Percentiles rank a stretch among this genome's conserved stretches.
phyloP scores from a whole-genome alignment of 2,888 invertebrate genomes.

The Agrotis ipsilon region DNA sequence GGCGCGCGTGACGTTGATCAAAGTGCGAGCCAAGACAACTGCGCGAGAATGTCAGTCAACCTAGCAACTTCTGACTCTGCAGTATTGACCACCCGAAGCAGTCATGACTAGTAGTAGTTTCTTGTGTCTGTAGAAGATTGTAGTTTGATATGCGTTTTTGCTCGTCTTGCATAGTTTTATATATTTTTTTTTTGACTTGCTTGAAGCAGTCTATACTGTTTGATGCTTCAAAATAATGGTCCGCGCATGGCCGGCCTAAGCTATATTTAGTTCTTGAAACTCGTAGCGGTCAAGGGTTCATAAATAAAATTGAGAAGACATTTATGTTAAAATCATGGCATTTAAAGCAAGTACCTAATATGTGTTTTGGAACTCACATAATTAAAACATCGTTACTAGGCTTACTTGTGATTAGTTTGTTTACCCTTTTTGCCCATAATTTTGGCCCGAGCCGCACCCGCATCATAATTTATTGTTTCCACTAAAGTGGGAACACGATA shows the following conservation, averaged over 20 bases:
- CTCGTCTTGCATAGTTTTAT: too few species aligned
- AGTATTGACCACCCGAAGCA: too few species aligned
- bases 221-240: too few species aligned
- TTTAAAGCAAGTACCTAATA: background rate
- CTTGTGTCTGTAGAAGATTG: too few species aligned
- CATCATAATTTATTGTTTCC: slow-evolving; percentile 65
- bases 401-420: slow-evolving; percentile 59
- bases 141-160: too few species aligned
- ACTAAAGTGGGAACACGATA: slow-evolving; percentile 34
- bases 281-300: background rate
- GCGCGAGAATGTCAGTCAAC: too few species aligned
- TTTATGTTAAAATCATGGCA: background rate
- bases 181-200: too few species aligned
- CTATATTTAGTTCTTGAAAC: background rate
- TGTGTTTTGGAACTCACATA: slow-evolving; percentile 41
- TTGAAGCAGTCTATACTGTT: too few species aligned
- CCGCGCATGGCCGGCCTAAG: background rate
- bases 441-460: slow-evolving; percentile 45
- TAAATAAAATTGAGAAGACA: background rate
- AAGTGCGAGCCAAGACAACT: too few species aligned
- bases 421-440: slow-evolving; percentile 59
- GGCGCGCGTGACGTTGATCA: too few species aligned
- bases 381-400: slow-evolving; percentile 58
- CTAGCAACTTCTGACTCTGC: too few species aligned
- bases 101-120: too few species aligned